Base-by-base conservation (phyloP, 2,113 vertebrate genomes). In the Fukomys damarensis region DNA sequence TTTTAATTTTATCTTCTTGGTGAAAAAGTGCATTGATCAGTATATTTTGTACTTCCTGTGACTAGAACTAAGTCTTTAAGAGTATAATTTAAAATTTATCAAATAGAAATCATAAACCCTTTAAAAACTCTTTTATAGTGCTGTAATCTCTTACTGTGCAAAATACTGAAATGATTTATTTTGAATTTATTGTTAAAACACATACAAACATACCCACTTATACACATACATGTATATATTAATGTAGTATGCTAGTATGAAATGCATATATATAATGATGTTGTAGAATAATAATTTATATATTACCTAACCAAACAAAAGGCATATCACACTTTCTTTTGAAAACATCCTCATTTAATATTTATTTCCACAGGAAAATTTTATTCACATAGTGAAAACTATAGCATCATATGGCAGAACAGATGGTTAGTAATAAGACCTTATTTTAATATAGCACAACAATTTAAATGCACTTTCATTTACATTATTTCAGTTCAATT, bases 401-500 rank as follows among this genome's bases (percentile, higher is more conserved):
- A 43, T 92, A 88, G 20, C 35, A 93, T 93, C 74, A 85, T 91
- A 83, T 93, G 80, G 30, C 89, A 52, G 61, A 93, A 89, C 70
- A 96, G 68, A 90, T 95, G 87, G 35, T 24, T 93, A 93, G 46
- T 93, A 84, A 93, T 54, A 68, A 86, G 84, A 93, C 30, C 38
- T 94, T 95, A 79, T 94, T 93, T 96, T 41, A 89, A 96, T 82
- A 87, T 46, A 93, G 16, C 7, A 49, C 87, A 95, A 86, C 43
- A 85, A 41, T 94, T 97, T 95, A 96, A 82, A 94, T 92, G 41
- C 41, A 91, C 11, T 93, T 90, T 86, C 52, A 90, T 79, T 95
- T 92, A 93, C 30, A 72, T 91, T 90, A 84, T 94, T 97, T 97
- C 70, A 79, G 59, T 95, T 96, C 94, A 83, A 91, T 93, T 66